These are phyloP conservation scores for Brachylomia viminalis DNA, from an alignment of 2,888 invertebrate genomes.

Conservation along the genomic window DNA sequence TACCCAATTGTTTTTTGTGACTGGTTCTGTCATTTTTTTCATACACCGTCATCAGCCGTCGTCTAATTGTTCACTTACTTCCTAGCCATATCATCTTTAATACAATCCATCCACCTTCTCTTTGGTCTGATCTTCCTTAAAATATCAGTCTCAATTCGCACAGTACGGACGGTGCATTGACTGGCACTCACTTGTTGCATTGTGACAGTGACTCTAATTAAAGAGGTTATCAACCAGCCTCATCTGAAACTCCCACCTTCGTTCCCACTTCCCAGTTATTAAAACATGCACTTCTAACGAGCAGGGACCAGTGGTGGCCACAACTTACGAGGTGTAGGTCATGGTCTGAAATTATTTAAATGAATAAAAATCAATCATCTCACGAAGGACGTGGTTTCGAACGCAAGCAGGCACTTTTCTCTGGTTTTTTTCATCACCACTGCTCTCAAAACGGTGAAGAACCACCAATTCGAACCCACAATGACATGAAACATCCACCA, in stretches of 20 bases:
- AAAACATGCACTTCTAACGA: slow-evolving; percentile 12
- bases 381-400: background rate
- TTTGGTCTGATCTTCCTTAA: slow-evolving; percentile 1
- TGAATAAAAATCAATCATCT: background rate
- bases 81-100: background rate
- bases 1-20: background rate
- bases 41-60: background rate
- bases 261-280: background rate
- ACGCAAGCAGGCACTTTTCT: background rate
- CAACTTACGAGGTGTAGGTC: background rate
- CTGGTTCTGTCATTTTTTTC: background rate
- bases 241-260: slow-evolving; percentile 36
- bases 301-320: background rate
- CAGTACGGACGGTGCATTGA: slow-evolving; percentile 5
- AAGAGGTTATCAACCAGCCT: slow-evolving; percentile 44
- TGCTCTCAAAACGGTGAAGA: background rate
- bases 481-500: background rate
- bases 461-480: background rate
- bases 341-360: background rate
- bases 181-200: background rate
- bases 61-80: background rate
- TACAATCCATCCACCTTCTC: background rate
- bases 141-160: slow-evolving; percentile 20
- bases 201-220: slow-evolving; percentile 42
- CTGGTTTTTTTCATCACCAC: background rate